Evolutionary conservation across 1,140 invertebrate species (phyloP), one percentile per base, ranked within the genome.

Genomic region (Arctopsyche grandis): DNA sequence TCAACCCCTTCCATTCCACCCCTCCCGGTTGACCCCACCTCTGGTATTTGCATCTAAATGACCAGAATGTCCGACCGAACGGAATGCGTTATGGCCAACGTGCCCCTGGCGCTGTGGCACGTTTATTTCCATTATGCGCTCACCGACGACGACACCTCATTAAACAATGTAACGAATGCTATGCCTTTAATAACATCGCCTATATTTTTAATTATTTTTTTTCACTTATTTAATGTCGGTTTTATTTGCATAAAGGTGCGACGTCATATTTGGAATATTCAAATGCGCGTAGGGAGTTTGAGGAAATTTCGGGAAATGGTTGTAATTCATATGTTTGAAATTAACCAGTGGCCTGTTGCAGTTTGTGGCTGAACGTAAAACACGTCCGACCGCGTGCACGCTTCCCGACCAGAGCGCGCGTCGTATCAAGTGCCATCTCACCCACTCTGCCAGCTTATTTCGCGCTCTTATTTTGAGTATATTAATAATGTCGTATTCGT

Each of bases 11-110:
- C 44, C 21, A 3, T 4, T 29, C 46, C 24, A 60, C 9, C 16
- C 29, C 24, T 44, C 12, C 46, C 46, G 22, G 4, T 24, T 19
- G 22, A 58, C n/a, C 10, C 14, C n/a, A n/a, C 44, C 74, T 24
- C 9, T 10, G 63, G 74, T 63, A 76, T 76, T 76, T 76, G 74
- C 74, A 76, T 76, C 74, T 76, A 76, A 76, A 76, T 76, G 52
- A 63, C 74, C 56, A 58, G 74, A 63, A 60, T 29, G 56, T 66
- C 48, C 74, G 74, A 43, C 56, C 74, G 46, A 76, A 76, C 74
- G 74, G 74, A 76, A 76, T 76, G 74, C 74, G 71, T 74, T 58
- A 74, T 58, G 71, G 63, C 48, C 48, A 38, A 38, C 29, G 29
- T 38, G 29, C 29, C 29, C 16, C 16, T 52, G 48, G 48, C 48